Base-by-base conservation (phyloP, 2,797 vertebrate genomes). In the Manis pentadactyla region DNA sequence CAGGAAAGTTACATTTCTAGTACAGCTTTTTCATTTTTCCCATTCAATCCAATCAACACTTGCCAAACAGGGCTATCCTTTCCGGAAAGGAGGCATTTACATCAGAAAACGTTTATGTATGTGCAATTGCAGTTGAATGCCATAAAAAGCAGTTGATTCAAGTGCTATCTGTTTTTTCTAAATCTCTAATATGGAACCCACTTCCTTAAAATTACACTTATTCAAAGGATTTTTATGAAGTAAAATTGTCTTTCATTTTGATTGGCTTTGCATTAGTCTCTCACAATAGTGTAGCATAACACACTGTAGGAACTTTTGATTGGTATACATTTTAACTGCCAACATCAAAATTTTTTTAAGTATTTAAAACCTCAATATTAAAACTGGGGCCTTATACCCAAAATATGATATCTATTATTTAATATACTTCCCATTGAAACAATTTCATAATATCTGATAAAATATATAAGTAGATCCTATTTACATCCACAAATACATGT, bases 341-440 rank as follows among this genome's bases (percentile, higher is more conserved):
- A 64, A 59, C 29, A 31, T 73, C 11, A 68, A 85, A 46, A 27
- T 25, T 55, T 0, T 12, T 29, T 29, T 57, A 91, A 74, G 87
- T 61, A 18, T 5, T 21, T 75, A 55, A 77, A 93, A 88, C 74
- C 34, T 61, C 29, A 84, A 84, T 53, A 69, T 46, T 83, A 84
- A 95, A 94, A 74, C 66, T 59, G 8, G 5, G 19, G 9, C 7
- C 31, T 78, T 87, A 39, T 88, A 79, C 10, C 7, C 21, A 89
- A 96, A 83, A 81, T 81, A 23, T 81, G 34, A 4, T 81, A 34
- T 81, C 19, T 81, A 49, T 66, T 79, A 69, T 78, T 73, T 87
- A 87, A 84, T 88, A 73, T 55, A 11, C 18, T 87, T 34, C 39
- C 12, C 64, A 88, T 92, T 82, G 78, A 93, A 81, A 87, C 34